Percentiles rank a stretch among this genome's conserved stretches.
phyloP scores from a whole-genome alignment of 2,113 vertebrate species.

The Corythornis madagascariensis region DNA sequence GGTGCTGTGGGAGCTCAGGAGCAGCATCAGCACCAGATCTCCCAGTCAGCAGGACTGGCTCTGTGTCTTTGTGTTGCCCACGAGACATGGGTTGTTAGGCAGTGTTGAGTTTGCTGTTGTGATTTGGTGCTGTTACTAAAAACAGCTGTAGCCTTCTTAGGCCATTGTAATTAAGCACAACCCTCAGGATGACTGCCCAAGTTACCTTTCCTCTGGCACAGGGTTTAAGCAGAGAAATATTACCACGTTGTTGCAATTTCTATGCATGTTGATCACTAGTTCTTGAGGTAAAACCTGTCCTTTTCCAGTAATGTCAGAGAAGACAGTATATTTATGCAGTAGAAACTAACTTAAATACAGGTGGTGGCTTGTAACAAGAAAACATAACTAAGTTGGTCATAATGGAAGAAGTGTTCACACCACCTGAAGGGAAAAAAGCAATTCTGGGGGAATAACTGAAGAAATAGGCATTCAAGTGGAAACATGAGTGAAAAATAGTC shows the following conservation, averaged over 20 bases:
- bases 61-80: too few species aligned
- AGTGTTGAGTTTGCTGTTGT: accelerated
- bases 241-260: neutral
- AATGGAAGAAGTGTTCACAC: neutral
- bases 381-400: neutral
- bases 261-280: too few species aligned
- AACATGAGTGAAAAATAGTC: constrained; percentile 48
- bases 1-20: too few species aligned
- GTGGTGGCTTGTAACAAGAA: neutral
- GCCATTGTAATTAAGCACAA: neutral
- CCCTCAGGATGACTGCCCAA: neutral
- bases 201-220: neutral
- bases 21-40: too few species aligned
- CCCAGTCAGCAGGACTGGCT: neutral
- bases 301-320: neutral
- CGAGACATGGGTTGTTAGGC: too few species aligned
- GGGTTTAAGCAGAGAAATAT: neutral
- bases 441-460: neutral
- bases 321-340: neutral
- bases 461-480: neutral
- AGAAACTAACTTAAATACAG: neutral
- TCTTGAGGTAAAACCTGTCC: neutral
- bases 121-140: neutral
- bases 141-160: neutral
- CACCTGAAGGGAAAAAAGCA: neutral